These are phyloP conservation scores for Spisula subtruncata DNA, from an alignment of 2,888 invertebrate species.

Conservation along the genomic window DNA sequence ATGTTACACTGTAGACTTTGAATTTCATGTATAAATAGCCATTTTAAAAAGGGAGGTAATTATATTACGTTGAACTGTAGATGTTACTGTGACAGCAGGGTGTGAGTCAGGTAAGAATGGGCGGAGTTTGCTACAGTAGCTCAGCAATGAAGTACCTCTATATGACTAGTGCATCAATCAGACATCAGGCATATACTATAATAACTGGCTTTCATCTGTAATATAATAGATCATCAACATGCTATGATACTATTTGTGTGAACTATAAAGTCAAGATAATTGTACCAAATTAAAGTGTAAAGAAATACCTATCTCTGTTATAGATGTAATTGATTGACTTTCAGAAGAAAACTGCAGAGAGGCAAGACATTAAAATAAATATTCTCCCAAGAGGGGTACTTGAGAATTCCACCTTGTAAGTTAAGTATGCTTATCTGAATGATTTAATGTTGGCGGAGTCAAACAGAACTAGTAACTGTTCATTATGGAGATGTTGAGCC, in stretches of 20 bases:
- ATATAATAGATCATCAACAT: neutral
- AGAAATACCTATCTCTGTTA: neutral
- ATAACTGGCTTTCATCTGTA: neutral
- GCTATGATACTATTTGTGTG: neutral
- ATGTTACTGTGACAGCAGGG: too few species aligned
- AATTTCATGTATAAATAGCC: too few species aligned
- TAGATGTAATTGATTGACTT: slow-evolving; percentile 10
- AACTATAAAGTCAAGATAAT: neutral
- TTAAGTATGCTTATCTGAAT: neutral
- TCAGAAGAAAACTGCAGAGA: neutral
- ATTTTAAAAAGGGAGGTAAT: too few species aligned
- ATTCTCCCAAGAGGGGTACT: slow-evolving; percentile 11
- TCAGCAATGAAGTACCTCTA: neutral
- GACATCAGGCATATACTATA: too few species aligned
- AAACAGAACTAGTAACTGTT: neutral
- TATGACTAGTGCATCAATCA: neutral
- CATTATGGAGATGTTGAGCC: too few species aligned
- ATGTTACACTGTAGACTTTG: too few species aligned
- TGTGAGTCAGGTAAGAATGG: too few species aligned
- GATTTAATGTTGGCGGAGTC: neutral
- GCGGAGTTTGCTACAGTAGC: neutral
- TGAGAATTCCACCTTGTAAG: slow-evolving; percentile 13
- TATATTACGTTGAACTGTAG: too few species aligned
- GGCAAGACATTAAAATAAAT: neutral
- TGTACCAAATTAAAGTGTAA: neutral